Evolutionary conservation across 2,797 vertebrate genomes (phyloP).

Genomic region (Xenentodon cancila): DNA sequence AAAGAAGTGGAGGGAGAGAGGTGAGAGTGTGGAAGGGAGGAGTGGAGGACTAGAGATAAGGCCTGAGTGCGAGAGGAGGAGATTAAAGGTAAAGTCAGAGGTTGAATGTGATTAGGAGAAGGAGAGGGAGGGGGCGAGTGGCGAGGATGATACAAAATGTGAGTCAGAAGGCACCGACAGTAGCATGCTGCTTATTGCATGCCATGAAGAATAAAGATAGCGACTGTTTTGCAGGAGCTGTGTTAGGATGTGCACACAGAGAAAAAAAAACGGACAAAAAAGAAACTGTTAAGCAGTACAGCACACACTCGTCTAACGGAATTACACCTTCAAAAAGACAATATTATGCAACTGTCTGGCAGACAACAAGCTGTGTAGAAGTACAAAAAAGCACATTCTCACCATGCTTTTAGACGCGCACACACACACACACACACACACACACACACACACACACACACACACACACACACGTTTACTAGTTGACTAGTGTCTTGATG

Average conservation of each 20-base stretch:
- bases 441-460: not conserved
- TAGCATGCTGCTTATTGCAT: slow-evolving; percentile 70
- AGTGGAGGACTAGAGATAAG: slow-evolving; percentile 36
- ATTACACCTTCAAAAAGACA: slow-evolving; percentile 48
- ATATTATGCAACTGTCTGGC: slow-evolving; percentile 29
- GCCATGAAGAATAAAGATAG: slow-evolving; percentile 64
- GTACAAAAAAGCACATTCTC: not conserved
- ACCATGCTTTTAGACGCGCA: slow-evolving; percentile 7
- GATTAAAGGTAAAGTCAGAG: slow-evolving; percentile 54
- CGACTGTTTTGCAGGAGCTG: slow-evolving; percentile 43
- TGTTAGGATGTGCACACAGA: slow-evolving; percentile 5
- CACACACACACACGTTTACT: slow-evolving; percentile 23
- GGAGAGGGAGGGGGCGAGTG: not conserved
- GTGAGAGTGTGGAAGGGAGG: slow-evolving; percentile 18
- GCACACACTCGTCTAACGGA: slow-evolving; percentile 40
- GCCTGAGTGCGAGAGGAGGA: slow-evolving; percentile 24
- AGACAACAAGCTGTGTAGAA: not conserved
- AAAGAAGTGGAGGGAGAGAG: slow-evolving; percentile 2
- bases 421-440: not conserved
- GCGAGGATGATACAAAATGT: slow-evolving; percentile 41
- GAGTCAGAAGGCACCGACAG: slow-evolving; percentile 56
- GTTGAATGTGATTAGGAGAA: slow-evolving; percentile 56
- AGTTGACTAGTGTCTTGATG: slow-evolving; percentile 52
- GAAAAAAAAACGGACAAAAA: slow-evolving; percentile 22
- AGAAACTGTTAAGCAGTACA: slow-evolving; percentile 44